phyloP scores from a whole-genome alignment of 1,140 invertebrate species.

The Hyles euphorbiae region DNA sequence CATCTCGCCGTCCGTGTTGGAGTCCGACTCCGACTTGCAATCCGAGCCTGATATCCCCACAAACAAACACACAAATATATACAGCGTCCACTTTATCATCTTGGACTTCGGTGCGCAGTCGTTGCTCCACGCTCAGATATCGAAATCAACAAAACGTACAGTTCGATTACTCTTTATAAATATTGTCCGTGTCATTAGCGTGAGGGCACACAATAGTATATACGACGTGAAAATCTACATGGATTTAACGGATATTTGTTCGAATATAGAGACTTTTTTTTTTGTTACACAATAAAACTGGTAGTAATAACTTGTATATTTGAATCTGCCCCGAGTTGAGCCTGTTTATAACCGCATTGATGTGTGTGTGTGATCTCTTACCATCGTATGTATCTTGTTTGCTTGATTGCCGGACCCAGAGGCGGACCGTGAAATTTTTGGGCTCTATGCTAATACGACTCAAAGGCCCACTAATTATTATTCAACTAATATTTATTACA shows the following conservation, averaged over 20 bases:
- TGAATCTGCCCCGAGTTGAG: too few species aligned
- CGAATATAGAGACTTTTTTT: not conserved
- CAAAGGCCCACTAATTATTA: too few species aligned
- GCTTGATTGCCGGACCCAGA: too few species aligned
- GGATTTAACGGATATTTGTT: not conserved
- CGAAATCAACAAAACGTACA: too few species aligned
- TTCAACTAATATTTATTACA: too few species aligned
- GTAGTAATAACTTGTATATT: too few species aligned
- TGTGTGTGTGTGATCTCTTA: too few species aligned
- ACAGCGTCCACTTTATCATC: not conserved
- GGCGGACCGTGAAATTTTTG: too few species aligned
- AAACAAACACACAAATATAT: slow-evolving; percentile 5
- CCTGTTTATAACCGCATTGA: too few species aligned
- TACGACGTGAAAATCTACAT: not conserved
- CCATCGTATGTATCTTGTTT: too few species aligned
- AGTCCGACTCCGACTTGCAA: slow-evolving; percentile 38
- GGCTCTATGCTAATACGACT: too few species aligned
- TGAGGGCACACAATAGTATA: not conserved
- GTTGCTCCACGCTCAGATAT: not conserved
- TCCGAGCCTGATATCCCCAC: slow-evolving; percentile 25
- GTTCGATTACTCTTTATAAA: not conserved
- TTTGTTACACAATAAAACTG: too few species aligned
- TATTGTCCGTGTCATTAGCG: not conserved
- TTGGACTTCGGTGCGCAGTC: not conserved
- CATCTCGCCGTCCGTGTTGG: slow-evolving; percentile 42